Percentiles rank a stretch among this genome's conserved stretches.
Conservation (phyloP, 2,113 vertebrate species). For the Entelurus aequoreus region DNA sequence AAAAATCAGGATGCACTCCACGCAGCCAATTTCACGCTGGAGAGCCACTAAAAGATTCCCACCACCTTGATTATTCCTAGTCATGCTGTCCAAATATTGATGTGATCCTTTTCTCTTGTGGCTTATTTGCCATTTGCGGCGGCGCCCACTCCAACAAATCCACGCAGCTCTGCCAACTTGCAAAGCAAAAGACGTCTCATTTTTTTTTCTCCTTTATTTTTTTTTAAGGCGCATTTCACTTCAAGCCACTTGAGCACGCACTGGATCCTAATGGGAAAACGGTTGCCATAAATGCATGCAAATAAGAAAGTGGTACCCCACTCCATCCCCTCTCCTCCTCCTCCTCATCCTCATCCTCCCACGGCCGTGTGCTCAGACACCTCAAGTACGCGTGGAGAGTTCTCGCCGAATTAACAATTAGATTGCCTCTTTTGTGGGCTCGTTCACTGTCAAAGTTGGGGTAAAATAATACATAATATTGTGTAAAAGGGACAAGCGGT, state of each 20-base stretch:
- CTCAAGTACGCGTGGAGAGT: conserved; percentile 23
- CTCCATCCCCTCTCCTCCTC: not conserved
- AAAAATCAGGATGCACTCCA: not conserved
- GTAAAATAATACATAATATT: too few species aligned
- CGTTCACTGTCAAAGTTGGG: not conserved
- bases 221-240: conserved; percentile 59
- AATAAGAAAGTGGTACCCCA: conserved; percentile 45
- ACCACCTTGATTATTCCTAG: conserved; percentile 93
- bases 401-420: conserved; percentile 32
- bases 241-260: conserved; percentile 83
- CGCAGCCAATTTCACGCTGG: conserved; percentile 79
- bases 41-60: conserved; percentile 79
- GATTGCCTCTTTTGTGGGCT: conserved; percentile 25
- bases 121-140: conserved; percentile 80
- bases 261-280: conserved; percentile 57
- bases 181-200: conserved; percentile 34
- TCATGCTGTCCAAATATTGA: conserved; percentile 99
- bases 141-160: conserved; percentile 83
- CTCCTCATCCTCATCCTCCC: conserved; percentile 29
- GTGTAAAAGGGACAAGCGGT: not conserved
- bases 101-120: conserved; percentile 89
- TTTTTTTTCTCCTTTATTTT: conserved; percentile 64
- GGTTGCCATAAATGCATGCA: conserved; percentile 64
- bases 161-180: conserved; percentile 75
- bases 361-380: conserved; percentile 47